Base-by-base conservation (phyloP, 2,113 vertebrate genomes). In the Lucifuga dentata region DNA sequence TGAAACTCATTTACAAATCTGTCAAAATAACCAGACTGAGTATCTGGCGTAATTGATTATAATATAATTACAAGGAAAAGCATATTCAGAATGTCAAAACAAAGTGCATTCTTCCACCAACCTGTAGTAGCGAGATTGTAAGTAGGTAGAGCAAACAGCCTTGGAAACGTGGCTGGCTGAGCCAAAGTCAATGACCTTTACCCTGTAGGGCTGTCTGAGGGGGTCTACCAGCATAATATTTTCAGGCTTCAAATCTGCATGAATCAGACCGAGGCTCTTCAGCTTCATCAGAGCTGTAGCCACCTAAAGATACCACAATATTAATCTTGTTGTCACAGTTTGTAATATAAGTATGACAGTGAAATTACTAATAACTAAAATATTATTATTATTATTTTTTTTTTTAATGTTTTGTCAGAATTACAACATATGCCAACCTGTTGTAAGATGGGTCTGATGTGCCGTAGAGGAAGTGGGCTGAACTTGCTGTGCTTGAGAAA, bases 401-500 rank as follows among this genome's bases (percentile, higher is more conserved):
- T n/a, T n/a, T n/a, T n/a, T n/a, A n/a, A n/a, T n/a, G n/a, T n/a
- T n/a, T n/a, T n/a, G n/a, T n/a, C n/a, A n/a, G n/a, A n/a, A 29
- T 29, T 29, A 29, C 7, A 38, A 33, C 1, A 16, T 68, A 12
- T 23, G 23, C 68, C 11, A 24, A 91, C 89, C 89, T 91, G 89
- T 79, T 91, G 89, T 46, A 98, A 88, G 75, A 99, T 97, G 10
- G 97, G 97, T 57, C 96, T 92, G 78, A 99, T 98, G 88, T 98
- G 98, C 5, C 97, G 95, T 46, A 99, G 90, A 15, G 97, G 97
- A 81, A 99, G 92, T 0, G 97, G 97, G 55, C 97, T 99, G 86
- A 99, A 99, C 83, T 98, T 99, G 89, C 97, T 99, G 91, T 99
- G 97, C 89, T 99, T 99, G 50, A 99, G 90, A 76, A 99, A 99